Evolutionary conservation across 2,113 vertebrate genomes (phyloP), one percentile per base, ranked within the genome.

Genomic region (Colinus virginianus): DNA sequence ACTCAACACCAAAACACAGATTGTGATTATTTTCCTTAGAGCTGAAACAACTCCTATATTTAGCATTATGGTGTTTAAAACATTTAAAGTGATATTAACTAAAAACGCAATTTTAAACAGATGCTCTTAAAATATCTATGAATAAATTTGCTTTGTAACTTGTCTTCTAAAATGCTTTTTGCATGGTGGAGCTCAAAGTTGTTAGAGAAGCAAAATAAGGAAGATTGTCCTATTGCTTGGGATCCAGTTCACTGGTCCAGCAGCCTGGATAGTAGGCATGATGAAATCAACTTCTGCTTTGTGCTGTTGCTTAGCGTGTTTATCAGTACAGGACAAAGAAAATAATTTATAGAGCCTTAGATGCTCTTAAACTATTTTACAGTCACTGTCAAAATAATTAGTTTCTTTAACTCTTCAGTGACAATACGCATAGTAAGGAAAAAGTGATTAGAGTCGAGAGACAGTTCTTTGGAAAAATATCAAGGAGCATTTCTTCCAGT

Each of bases 401-500:
- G 45, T 78, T 93, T 83, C 66, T 84, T 76, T 69, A 45, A 84
- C n/a, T 78, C 82, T 90, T 89, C 58, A 61, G 72, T 91, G 78
- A 78, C 90, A 95, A 91, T 79, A 76, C 43, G 71, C 79, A 90
- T 58, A 55, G 25, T 70, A 94, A 2, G 2, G 68, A 79, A 66
- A 88, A 91, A 84, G 36, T 48, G 67, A 91, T 86, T 89, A 83
- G 59, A 64, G 32, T 74, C 74, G 61, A 96, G 81, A 91, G 86
- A 76, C 22, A 43, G 74, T 93, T 62, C 77, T 91, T 88, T 87
- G 74, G 88, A 95, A 94, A 96, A 96, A 95, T 92, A 96, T 77
- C 94, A 96, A 80, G 86, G 71, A 78, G 80, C 88, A 93, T 90
- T 95, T 95, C 83, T 95, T 94, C 88, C 78, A 87, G 72, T n/a